Evolutionary conservation across 2,888 invertebrate genomes (phyloP), one percentile per base, ranked within the genome.

Genomic region (Blastobasis lacticolella): DNA sequence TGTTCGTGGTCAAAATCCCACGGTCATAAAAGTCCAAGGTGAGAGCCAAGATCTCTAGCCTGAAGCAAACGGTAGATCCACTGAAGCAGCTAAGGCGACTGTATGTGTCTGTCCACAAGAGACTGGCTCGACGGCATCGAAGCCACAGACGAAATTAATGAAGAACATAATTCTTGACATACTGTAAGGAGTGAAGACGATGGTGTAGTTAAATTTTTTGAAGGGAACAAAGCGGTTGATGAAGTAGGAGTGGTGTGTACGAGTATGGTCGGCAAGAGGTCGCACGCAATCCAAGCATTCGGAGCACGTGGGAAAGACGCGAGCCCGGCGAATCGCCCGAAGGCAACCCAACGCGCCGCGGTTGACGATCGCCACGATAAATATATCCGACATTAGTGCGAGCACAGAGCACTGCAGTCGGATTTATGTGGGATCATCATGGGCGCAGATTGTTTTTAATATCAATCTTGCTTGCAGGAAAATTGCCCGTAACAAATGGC

Each of bases 201-300:
- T 51, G 55, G 51, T 53, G 51, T 60, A 54, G 58, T 49, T 51
- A 51, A 44, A 53, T 49, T 55, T 49, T 50, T 64, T 50, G 59
- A 58, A 56, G 70, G 56, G 64, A 67, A 58, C 53, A 52, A 57
- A 55, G 57, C 54, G 53, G 62, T 63, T 67, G 71, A 71, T 69
- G 67, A 69, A 63, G 72, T 67, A 56, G 58, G 61, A 61, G 67
- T 69, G 65, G 66, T 79, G 60, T 77, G 75, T 74, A 75, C 73
- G 59, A 52, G 66, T 66, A 70, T 66, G 67, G 69, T 73, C 75
- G 69, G 75, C 75, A 66, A 71, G 75, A 79, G 83, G 82, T 83
- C 81, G 75, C 88, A 88, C 86, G 88, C 87, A 83, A 88, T 85
- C 77, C 76, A 72, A 82, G 81, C 86, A 87, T 87, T 88, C 81